Percentiles rank a stretch among this genome's conserved stretches.
phyloP scores from a whole-genome alignment of 2,888 invertebrate species.

The Sericinus montela region DNA sequence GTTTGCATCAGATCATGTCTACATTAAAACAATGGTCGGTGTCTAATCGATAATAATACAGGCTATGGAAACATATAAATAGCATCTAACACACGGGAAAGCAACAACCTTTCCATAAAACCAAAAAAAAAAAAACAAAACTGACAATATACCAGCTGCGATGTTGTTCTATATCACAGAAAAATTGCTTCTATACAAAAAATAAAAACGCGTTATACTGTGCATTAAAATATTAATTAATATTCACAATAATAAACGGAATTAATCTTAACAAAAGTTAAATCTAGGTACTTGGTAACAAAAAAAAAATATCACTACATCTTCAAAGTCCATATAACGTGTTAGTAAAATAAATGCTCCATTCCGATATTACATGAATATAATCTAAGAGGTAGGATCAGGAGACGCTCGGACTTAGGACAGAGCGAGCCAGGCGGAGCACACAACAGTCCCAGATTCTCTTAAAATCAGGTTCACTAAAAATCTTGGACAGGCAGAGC shows the following conservation, averaged over 20 bases:
- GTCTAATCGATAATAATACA: too few species aligned
- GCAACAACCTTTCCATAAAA: not conserved
- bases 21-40: too few species aligned
- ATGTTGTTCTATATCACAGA: conserved; percentile 50
- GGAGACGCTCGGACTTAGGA: conserved; percentile 20
- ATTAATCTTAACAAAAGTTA: conserved; percentile 41
- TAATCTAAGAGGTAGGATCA: conserved; percentile 41
- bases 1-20: too few species aligned
- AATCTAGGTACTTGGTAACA: conserved; percentile 65
- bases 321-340: conserved; percentile 27
- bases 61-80: not conserved
- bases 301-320: conserved; percentile 67
- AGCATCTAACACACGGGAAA: not conserved
- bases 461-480: not conserved
- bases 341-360: conserved; percentile 58
- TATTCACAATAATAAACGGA: conserved; percentile 31
- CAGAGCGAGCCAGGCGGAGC: conserved; percentile 10
- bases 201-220: conserved; percentile 31
- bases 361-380: conserved; percentile 42
- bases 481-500: not conserved
- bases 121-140: not conserved
- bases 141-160: conserved; percentile 18
- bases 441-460: conserved; percentile 12
- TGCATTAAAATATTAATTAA: conserved; percentile 19
- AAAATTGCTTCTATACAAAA: conserved; percentile 42